A percentile compares a stretch with the other conserved stretches of the same genome.
phyloP scores from a whole-genome alignment of 2,888 invertebrate genomes.

The Torymus aiolomorphi region DNA sequence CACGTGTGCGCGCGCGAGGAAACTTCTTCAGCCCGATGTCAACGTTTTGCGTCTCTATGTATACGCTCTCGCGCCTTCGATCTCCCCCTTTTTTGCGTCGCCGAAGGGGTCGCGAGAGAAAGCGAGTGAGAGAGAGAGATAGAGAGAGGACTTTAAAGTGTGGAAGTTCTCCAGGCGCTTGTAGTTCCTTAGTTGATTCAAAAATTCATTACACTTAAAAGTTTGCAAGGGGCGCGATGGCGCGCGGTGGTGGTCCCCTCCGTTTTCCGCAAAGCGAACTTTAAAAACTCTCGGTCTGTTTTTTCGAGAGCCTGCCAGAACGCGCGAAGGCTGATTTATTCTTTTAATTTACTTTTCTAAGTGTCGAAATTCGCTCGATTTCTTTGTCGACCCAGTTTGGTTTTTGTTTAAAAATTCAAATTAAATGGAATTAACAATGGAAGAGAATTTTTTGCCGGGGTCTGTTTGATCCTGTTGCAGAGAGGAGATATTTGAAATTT shows the following conservation, averaged over 20 bases:
- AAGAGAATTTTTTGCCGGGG: no score
- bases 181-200: slow-evolving; percentile 44
- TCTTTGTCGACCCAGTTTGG: slow-evolving; percentile 7
- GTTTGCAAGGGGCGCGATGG: slow-evolving; percentile 16
- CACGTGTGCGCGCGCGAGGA: not conserved
- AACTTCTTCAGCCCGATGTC: slow-evolving; percentile 19
- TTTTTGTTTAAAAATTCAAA: not conserved
- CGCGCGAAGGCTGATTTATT: slow-evolving; percentile 32
- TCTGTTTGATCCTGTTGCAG: no score
- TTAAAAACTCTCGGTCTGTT: slow-evolving; percentile 29
- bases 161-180: slow-evolving; percentile 21
- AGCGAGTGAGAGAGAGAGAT: no score
- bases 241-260: not conserved
- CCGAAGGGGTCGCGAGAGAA: no score
- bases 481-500: no score
- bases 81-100: slow-evolving; percentile 21
- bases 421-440: no score
- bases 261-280: slow-evolving; percentile 37
- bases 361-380: slow-evolving; percentile 23
- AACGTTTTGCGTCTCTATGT: slow-evolving; percentile 18
- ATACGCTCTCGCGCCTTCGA: no score
- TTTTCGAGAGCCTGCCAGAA: not conserved
- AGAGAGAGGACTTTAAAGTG: slow-evolving; percentile 11
- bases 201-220: slow-evolving; percentile 54
- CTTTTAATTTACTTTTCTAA: slow-evolving; percentile 44